phyloP scores from a whole-genome alignment of 2,113 vertebrate species.

The Alosa alosa region DNA sequence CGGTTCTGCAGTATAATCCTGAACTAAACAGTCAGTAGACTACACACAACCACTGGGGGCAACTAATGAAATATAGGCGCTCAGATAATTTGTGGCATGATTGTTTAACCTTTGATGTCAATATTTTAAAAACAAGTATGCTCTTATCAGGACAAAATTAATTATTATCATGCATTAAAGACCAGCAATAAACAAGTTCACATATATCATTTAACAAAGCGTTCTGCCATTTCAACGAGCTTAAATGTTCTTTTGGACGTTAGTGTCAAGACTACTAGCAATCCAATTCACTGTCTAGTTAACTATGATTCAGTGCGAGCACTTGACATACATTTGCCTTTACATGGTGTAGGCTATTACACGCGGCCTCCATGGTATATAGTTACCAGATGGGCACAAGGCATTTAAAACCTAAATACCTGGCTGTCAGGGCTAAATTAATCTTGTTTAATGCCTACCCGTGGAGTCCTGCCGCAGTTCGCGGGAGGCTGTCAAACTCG shows the following conservation, averaged over 20 bases:
- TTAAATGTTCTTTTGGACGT: not conserved
- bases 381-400: not conserved
- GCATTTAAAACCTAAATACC: not conserved
- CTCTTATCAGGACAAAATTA: not conserved
- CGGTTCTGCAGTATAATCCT: no score
- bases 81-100: not conserved
- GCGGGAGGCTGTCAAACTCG: not conserved
- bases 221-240: not conserved
- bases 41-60: no score
- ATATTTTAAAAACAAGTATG: not conserved
- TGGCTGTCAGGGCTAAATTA: not conserved
- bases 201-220: not conserved
- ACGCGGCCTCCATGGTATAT: not conserved
- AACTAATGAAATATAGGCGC: no score
- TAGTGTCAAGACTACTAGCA: not conserved
- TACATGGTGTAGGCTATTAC: not conserved
- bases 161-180: not conserved
- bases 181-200: not conserved
- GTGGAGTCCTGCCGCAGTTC: not conserved
- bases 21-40: no score
- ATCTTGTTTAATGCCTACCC: not conserved
- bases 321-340: constrained; percentile 5
- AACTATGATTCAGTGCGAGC: not conserved
- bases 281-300: not conserved
- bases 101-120: not conserved